These are phyloP conservation scores for Notothenia coriiceps DNA, from an alignment of 2,113 vertebrate species.

Conservation along the genomic window DNA sequence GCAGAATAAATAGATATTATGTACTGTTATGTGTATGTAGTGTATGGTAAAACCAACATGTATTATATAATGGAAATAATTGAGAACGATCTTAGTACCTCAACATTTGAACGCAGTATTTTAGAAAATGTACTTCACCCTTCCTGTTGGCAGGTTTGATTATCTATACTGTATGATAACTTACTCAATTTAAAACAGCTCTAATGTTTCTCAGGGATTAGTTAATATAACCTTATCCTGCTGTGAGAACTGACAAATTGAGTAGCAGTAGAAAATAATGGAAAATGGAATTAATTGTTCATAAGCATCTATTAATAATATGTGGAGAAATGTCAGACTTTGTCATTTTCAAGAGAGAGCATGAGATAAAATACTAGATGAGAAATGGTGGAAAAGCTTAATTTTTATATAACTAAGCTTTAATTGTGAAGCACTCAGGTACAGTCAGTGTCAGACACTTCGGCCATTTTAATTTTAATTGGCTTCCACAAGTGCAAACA, in stretches of 20 bases:
- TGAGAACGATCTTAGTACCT: too few species aligned
- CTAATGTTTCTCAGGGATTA: neutral
- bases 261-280: neutral
- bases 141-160: neutral
- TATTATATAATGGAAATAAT: too few species aligned
- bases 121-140: neutral
- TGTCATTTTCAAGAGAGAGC: neutral
- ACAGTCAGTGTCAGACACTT: slow-evolving; percentile 34
- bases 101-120: neutral
- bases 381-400: slow-evolving; percentile 2
- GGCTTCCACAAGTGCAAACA: slow-evolving; percentile 39
- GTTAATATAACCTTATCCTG: slow-evolving; percentile 6
- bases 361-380: neutral
- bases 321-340: neutral
- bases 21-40: neutral
- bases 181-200: neutral
- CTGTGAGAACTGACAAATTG: neutral
- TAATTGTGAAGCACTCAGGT: slow-evolving; percentile 36
- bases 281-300: neutral
- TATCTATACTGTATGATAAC: neutral
- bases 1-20: neutral
- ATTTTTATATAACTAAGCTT: slow-evolving; percentile 30
- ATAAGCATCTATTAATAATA: neutral
- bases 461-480: slow-evolving; percentile 56
- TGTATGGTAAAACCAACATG: neutral